Evolutionary conservation across 2,797 vertebrate genomes (phyloP).

Genomic region (Sebastes minor): DNA sequence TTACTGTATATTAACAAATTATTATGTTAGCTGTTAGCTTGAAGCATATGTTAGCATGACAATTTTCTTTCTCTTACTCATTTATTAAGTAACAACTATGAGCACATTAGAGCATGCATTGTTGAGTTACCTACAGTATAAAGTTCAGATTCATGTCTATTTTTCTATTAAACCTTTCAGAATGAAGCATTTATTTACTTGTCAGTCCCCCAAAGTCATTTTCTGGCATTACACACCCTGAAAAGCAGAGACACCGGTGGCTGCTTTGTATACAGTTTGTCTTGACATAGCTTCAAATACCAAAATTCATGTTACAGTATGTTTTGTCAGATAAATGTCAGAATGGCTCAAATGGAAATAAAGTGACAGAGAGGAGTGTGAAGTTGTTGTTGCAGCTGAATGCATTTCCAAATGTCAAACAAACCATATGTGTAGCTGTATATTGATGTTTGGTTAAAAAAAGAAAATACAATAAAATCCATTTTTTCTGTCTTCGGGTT

Average conservation of each 20-base stretch:
- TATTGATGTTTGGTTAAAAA: slow-evolving; percentile 76
- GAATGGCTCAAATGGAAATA: slow-evolving; percentile 52
- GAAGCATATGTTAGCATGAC: slow-evolving; percentile 68
- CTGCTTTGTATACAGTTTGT: slow-evolving; percentile 31
- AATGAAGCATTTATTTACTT: slow-evolving; percentile 62
- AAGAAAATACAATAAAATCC: slow-evolving; percentile 36
- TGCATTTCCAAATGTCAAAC: slow-evolving; percentile 71
- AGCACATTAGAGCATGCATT: slow-evolving; percentile 73
- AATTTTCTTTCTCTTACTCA: slow-evolving; percentile 61
- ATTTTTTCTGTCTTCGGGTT: slow-evolving; percentile 41
- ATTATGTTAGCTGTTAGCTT: slow-evolving; percentile 61
- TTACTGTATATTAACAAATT: slow-evolving; percentile 77
- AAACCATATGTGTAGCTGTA: slow-evolving; percentile 72
- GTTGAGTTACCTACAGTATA: slow-evolving; percentile 59
- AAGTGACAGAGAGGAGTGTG: slow-evolving; percentile 36
- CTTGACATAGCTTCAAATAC: slow-evolving; percentile 54
- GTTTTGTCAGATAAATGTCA: slow-evolving; percentile 67
- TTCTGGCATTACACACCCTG: slow-evolving; percentile 34
- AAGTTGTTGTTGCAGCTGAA: slow-evolving; percentile 44
- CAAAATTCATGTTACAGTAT: slow-evolving; percentile 47
- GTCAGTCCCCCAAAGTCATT: slow-evolving; percentile 27
- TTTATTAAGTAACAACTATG: slow-evolving; percentile 51
- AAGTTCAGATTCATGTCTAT: slow-evolving; percentile 79
- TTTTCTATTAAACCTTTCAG: slow-evolving; percentile 78
- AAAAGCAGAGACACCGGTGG: slow-evolving; percentile 29